These are phyloP conservation scores for Malurus leucopterus DNA, from an alignment of 2,797 vertebrate genomes.

Conservation along the genomic window DNA sequence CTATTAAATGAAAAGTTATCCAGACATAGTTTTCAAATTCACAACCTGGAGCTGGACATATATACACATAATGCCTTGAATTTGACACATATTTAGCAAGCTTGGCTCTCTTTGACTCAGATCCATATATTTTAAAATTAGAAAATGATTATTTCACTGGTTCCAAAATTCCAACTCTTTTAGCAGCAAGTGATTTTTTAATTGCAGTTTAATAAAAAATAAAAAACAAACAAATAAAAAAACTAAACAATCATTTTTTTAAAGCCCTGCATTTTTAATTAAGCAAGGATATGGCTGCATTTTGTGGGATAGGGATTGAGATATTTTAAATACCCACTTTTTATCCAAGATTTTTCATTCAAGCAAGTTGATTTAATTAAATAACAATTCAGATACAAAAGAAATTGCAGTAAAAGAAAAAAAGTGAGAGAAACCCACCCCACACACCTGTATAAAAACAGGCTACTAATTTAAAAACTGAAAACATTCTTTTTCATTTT, in stretches of 20 bases:
- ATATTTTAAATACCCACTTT: background rate
- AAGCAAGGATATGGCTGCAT: background rate
- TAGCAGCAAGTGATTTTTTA: background rate
- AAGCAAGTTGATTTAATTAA: background rate
- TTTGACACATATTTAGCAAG: background rate
- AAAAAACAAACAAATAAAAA: background rate
- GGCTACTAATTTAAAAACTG: background rate
- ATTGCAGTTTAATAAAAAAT: background rate
- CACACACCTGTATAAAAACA: background rate
- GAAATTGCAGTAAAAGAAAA: background rate
- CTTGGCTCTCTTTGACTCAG: background rate
- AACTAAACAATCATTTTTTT: too few species aligned
- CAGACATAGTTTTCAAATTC: background rate
- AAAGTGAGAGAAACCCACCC: background rate
- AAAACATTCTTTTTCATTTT: background rate
- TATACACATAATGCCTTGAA: background rate
- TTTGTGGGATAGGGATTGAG: accelerated
- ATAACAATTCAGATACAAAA: background rate
- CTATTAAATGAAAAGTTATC: background rate
- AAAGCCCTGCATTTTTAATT: background rate
- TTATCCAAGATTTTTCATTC: background rate
- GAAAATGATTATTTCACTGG: background rate
- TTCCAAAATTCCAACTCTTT: background rate
- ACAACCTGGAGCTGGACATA: background rate
- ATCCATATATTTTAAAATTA: background rate